Base-by-base conservation (phyloP, 2,113 vertebrate genomes). In the Carassius auratus region DNA sequence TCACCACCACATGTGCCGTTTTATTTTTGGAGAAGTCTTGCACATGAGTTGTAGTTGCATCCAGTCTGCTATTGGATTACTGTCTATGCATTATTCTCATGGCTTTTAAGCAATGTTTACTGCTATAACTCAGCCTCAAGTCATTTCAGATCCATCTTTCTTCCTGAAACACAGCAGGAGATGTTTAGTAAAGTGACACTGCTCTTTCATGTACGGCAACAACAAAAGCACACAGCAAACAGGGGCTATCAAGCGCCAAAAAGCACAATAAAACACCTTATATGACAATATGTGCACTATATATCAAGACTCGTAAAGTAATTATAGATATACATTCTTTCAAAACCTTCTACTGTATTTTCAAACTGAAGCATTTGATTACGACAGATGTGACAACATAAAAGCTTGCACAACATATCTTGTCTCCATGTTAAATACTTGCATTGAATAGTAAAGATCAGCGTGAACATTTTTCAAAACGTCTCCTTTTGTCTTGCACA, bases 11-110 rank as follows among this genome's bases (percentile, higher is more conserved):
- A 79, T 42, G 78, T 81, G 79, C 23, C 4, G 26, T 55, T 69
- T 81, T 81, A 81, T 81, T 81, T 81, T 81, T 81, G 62, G 79
- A 81, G 62, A 81, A 66, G 79, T 36, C 26, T 36, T 30, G n/a
- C 78, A 36, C 79, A 69, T 68, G 79, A 3, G 15, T 81, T 50
- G 17, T 81, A 26, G 13, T 12, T 59, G 1, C 8, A 19, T 30
- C 21, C 10, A 50, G 5, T 9, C n/a, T 12, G 10, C 23, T 2
- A 19, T 0, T 15, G 23, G n/a, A 64, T 80, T 50, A 14, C 57
- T 26, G 26, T 26, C 26, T 61, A 0, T 61, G 57, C 21, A n/a
- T 61, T 61, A 61, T n/a, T 8, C 57, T 59, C 57, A 61, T n/a
- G 57, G 57, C 19, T 13, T 73, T 42, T 21, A 19, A 71, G 9